A percentile compares a stretch with the other conserved stretches of the same genome.
phyloP scores from a whole-genome alignment of 1,140 invertebrate genomes.

The Laupala kohalensis region DNA sequence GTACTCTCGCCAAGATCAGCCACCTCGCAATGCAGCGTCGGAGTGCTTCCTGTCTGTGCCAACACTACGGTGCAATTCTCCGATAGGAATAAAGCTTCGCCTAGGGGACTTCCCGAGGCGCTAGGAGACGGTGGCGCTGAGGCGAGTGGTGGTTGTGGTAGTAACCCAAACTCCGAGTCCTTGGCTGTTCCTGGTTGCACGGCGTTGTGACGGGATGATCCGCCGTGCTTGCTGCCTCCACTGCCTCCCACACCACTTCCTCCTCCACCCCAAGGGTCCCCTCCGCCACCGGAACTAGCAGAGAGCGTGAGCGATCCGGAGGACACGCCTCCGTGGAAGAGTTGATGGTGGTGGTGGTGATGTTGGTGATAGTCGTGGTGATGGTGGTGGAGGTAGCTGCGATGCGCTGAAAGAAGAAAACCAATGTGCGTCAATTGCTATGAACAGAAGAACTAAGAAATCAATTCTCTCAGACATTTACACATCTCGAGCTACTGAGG shows the following conservation, averaged over 20 bases:
- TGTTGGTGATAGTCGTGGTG: neutral
- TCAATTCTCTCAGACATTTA: too few relatives aligned
- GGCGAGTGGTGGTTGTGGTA: neutral
- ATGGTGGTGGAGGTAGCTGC: constrained; percentile 4
- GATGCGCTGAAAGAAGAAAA: constrained; percentile 1
- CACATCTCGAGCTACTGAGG: too few relatives aligned
- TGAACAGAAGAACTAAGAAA: too few relatives aligned
- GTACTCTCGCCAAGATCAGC: constrained; percentile 44
- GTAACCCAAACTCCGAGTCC: neutral
- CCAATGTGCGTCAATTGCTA: too few relatives aligned
- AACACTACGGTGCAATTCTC: constrained; percentile 43
- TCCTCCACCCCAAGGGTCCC: neutral
- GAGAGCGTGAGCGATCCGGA: too few relatives aligned
- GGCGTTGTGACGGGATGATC: neutral
- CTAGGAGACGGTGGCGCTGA: neutral
- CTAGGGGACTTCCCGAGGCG: neutral
- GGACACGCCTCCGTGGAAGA: neutral
- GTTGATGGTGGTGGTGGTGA: neutral
- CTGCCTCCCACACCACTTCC: neutral
- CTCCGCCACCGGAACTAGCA: neutral
- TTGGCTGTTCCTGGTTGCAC: neutral
- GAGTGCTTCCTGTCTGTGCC: constrained; percentile 44
- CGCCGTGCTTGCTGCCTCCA: neutral
- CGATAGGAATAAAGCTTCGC: constrained; percentile 35
- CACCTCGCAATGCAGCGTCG: constrained; percentile 44